A percentile compares a stretch with the other conserved stretches of the same genome.
phyloP scores from a whole-genome alignment of 2,113 vertebrate genomes.

The Sprattus sprattus region DNA sequence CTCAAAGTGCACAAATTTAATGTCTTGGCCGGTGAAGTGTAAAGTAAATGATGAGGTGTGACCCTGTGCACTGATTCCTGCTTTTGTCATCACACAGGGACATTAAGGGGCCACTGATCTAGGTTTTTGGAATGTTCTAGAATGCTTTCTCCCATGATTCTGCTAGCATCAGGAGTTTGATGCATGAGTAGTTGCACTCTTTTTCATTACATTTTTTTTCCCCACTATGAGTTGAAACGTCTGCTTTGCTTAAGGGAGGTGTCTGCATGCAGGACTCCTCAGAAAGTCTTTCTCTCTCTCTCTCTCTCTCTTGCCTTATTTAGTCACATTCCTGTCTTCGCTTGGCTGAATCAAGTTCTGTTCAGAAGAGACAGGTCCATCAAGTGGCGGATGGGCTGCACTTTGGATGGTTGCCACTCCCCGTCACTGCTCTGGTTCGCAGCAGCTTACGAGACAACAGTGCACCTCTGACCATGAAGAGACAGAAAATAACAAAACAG shows the following conservation, averaged over 20 bases:
- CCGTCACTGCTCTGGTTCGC: constrained; percentile 43
- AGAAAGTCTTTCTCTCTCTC: constrained; percentile 32
- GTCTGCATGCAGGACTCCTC: not conserved
- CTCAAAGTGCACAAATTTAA: not conserved
- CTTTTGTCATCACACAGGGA: not conserved
- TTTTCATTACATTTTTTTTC: not conserved
- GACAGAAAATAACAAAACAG: not conserved
- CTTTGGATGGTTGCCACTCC: constrained; percentile 46
- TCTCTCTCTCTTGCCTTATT: constrained; percentile 62
- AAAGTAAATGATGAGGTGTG: not conserved
- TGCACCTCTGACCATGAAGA: not conserved
- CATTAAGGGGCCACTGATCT: not conserved
- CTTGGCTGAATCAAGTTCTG: constrained; percentile 50
- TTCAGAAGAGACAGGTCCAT: not conserved
- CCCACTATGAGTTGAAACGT: not conserved
- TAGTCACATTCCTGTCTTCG: constrained; percentile 55
- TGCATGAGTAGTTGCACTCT: not conserved
- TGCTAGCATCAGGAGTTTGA: not conserved
- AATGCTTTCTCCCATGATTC: not conserved
- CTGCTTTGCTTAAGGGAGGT: not conserved
- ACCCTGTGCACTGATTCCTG: not conserved
- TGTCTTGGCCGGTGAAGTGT: not conserved
- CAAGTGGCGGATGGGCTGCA: not conserved
- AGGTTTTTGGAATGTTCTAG: not conserved
- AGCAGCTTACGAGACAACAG: constrained; percentile 32